phyloP scores from a whole-genome alignment of 2,888 invertebrate genomes.

The Dolomedes plantarius region DNA sequence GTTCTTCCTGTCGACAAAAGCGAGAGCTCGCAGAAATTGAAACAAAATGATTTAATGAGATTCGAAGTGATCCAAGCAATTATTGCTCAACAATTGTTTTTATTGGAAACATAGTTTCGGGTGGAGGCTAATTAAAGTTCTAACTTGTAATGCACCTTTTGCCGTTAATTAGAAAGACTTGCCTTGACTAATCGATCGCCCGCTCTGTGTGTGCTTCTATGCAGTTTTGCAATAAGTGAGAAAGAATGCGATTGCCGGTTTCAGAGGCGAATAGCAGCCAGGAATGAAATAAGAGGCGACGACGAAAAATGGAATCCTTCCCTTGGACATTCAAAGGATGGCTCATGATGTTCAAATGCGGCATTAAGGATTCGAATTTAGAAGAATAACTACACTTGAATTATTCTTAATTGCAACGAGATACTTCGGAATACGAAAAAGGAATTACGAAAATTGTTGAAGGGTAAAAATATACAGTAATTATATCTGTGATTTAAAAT shows the following conservation, averaged over 20 bases:
- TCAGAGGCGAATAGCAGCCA: too few relatives aligned
- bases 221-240: neutral
- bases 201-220: neutral
- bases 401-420: too few relatives aligned
- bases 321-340: too few relatives aligned
- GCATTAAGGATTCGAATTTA: too few relatives aligned
- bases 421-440: too few relatives aligned
- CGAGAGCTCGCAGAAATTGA: constrained; percentile 30
- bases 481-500: too few relatives aligned
- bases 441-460: too few relatives aligned
- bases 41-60: constrained; percentile 65
- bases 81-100: constrained; percentile 41
- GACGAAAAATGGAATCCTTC: too few relatives aligned
- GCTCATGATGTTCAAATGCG: too few relatives aligned
- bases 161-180: constrained; percentile 64
- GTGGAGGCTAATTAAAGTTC: constrained; percentile 63
- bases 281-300: too few relatives aligned
- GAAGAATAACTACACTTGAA: too few relatives aligned
- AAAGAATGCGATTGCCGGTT: neutral
- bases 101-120: constrained; percentile 63
- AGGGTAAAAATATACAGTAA: too few relatives aligned
- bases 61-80: constrained; percentile 59
- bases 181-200: constrained; percentile 52
- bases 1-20: constrained; percentile 11
- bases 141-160: constrained; percentile 60